phyloP scores from a whole-genome alignment of 1,140 invertebrate species.

The Micrasema minimum region DNA sequence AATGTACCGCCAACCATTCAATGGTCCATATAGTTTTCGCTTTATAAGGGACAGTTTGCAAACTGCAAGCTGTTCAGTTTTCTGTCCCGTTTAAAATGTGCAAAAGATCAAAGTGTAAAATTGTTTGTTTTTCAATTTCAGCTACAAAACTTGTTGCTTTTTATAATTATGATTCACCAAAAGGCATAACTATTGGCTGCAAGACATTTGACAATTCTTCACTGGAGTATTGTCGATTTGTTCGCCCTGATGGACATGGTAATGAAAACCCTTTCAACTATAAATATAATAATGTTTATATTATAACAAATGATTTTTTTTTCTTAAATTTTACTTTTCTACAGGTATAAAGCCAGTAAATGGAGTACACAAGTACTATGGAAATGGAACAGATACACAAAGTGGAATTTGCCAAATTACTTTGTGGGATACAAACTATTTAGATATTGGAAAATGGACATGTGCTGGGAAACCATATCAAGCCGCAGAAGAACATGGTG shows the following conservation, averaged over 20 bases:
- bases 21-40: too few species aligned
- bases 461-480: background rate
- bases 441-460: constrained; percentile 6
- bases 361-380: background rate
- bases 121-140: constrained; percentile 14
- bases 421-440: background rate
- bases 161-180: background rate
- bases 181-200: constrained; percentile 30
- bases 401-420: background rate
- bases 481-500: background rate
- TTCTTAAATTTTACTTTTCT: too few species aligned
- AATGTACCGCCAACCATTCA: too few species aligned
- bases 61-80: too few species aligned
- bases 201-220: constrained; percentile 45
- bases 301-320: background rate
- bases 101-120: too few species aligned
- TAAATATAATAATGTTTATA: background rate
- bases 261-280: background rate
- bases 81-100: too few species aligned
- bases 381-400: background rate
- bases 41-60: too few species aligned
- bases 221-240: constrained; percentile 50
- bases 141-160: background rate
- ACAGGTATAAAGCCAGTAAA: background rate
- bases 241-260: constrained; percentile 49